A percentile compares a stretch with the other conserved stretches of the same genome.
Evolutionary conservation across 2,113 vertebrate species (phyloP).

Genomic region (Brienomyrus longianalis): DNA sequence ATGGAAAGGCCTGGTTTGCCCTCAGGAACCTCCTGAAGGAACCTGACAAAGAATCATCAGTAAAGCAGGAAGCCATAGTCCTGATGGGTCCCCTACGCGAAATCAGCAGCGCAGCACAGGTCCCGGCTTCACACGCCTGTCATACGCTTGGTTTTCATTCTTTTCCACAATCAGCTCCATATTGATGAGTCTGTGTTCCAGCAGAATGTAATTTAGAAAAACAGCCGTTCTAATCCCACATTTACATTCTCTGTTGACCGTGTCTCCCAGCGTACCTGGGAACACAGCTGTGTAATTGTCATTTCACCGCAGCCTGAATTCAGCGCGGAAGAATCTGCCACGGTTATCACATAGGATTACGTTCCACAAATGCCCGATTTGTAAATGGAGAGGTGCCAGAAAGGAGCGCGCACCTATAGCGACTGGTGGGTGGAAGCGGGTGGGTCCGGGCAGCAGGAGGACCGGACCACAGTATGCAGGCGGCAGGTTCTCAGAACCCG

Average conservation of each 20-base stretch:
- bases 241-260: slow-evolving; percentile 8
- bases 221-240: slow-evolving; percentile 29
- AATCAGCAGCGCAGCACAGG: neutral
- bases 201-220: slow-evolving; percentile 37
- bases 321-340: slow-evolving; percentile 34
- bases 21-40: neutral
- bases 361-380: neutral
- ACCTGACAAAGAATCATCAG: neutral
- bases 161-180: slow-evolving; percentile 35
- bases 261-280: slow-evolving; percentile 6
- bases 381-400: neutral
- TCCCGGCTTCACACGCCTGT: slow-evolving; percentile 36
- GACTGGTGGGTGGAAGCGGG: neutral
- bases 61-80: neutral
- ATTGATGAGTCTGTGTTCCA: slow-evolving; percentile 34
- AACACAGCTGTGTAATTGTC: neutral
- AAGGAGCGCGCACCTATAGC: neutral
- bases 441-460: neutral
- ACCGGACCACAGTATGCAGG: neutral
- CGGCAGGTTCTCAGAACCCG: neutral
- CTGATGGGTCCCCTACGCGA: neutral
- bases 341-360: slow-evolving; percentile 46
- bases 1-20: neutral
- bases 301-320: slow-evolving; percentile 22
- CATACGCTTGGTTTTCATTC: slow-evolving; percentile 30